Base-by-base conservation (phyloP, 2,797 vertebrate species). In the Mallotus villosus region DNA sequence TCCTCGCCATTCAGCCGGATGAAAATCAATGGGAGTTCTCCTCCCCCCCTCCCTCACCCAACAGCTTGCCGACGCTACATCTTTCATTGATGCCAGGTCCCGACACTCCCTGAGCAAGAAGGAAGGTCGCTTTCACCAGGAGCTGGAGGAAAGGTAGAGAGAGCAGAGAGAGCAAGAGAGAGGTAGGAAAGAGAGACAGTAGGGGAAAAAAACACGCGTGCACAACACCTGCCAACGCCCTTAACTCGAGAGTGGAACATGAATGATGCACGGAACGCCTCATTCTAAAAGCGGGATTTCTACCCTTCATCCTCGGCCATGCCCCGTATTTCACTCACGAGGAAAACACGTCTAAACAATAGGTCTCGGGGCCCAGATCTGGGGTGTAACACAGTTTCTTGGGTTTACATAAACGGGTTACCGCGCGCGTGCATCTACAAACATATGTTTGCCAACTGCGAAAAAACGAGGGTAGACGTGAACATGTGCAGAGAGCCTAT, bases 211-310 rank as follows among this genome's bases (percentile, higher is more conserved):
- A 55, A 27, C 25, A 29, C 29, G 53, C 49, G 12, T n/a, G 32
- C 17, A 6, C 32, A 17, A 70, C 49, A 68, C 68, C 61, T 77
- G 68, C 61, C 72, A 74, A 68, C 19, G n/a, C 29, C 24, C 51
- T 63, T 62, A 46, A 17, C 19, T 2, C 49, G 32, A 41, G 34
- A 73, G 71, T 61, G 60, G 71, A 63, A 63, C 76, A 84, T 81
- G 37, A 83, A 84, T 77, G 74, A 84, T 80, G 77, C 70, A 83
- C 78, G 68, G 68, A 29, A 58, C 74, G 71, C 72, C 78, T 77
- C 67, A 67, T 64, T 68, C 78, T 81, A 76, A 70, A 80, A 83
- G 80, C 27, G 24, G 65, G 57, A 71, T 70, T 62, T 29, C 53
- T n/a, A 41, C 41, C 53, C 73, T 72, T 63, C 41, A 51, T n/a